Conservation (phyloP, 2,888 invertebrate species). For the Brenthis hecate region DNA sequence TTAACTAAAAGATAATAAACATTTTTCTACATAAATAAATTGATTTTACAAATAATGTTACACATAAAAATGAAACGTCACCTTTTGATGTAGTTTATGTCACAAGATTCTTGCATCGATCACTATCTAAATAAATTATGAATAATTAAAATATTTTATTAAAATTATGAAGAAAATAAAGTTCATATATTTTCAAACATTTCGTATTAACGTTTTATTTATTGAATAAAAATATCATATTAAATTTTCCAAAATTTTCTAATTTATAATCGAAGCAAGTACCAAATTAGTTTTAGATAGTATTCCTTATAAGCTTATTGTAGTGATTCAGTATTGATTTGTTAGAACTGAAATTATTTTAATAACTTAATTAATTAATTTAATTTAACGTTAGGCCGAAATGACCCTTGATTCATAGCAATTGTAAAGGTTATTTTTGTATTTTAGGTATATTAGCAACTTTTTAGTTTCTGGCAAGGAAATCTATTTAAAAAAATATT, state of each 20-base stretch:
- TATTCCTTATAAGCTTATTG: constrained; percentile 24
- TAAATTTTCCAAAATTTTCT: constrained; percentile 8
- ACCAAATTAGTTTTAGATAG: constrained; percentile 33
- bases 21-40: too few relatives aligned
- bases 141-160: too few relatives aligned
- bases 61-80: not conserved
- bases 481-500: not conserved
- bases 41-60: too few relatives aligned
- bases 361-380: constrained; percentile 31
- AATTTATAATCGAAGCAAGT: constrained; percentile 29
- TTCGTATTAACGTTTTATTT: not conserved
- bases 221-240: not conserved
- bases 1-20: too few relatives aligned
- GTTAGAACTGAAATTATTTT: constrained; percentile 45
- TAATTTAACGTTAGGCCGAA: constrained; percentile 48
- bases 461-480: constrained; percentile 28
- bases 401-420: constrained; percentile 63
- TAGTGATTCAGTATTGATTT: constrained; percentile 46
- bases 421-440: constrained; percentile 26
- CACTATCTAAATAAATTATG: too few relatives aligned
- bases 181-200: not conserved
- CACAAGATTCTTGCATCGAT: too few relatives aligned
- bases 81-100: not conserved
- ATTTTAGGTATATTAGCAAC: constrained; percentile 7
- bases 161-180: too few relatives aligned